Evolutionary conservation across 2,888 invertebrate genomes (phyloP).

Genomic region (Steinernema hermaphroditum): DNA sequence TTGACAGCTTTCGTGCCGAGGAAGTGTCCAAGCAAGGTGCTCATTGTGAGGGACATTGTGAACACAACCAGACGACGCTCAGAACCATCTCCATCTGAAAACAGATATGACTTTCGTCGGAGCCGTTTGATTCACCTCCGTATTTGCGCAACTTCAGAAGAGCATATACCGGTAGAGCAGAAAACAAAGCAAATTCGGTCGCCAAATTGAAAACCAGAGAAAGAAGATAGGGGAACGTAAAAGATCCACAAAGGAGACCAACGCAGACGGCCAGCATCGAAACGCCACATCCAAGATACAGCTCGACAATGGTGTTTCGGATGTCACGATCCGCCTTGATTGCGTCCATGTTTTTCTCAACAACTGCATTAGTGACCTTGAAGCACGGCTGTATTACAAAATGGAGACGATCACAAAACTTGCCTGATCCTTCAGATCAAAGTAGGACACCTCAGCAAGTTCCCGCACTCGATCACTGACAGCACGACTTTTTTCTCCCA

Average conservation of each 20-base stretch:
- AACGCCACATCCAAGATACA: slow-evolving; percentile 53
- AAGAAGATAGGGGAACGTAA: slow-evolving; percentile 42
- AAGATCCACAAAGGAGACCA: slow-evolving; percentile 49
- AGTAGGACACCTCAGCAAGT: slow-evolving; percentile 31
- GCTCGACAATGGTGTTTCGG: slow-evolving; percentile 51
- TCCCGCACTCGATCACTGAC: slow-evolving; percentile 34
- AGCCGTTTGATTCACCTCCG: slow-evolving; percentile 36
- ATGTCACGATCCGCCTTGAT: slow-evolving; percentile 45
- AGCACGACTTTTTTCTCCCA: slow-evolving; percentile 33
- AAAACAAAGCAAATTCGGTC: slow-evolving; percentile 42
- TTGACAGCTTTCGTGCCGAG: slow-evolving; percentile 43
- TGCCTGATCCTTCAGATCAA: slow-evolving; percentile 13
- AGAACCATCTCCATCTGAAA: slow-evolving; percentile 46
- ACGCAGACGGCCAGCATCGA: slow-evolving; percentile 47
- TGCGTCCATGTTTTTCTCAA: slow-evolving; percentile 39
- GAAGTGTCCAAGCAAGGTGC: slow-evolving; percentile 47
- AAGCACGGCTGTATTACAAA: no score
- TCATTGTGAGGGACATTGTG: slow-evolving; percentile 39
- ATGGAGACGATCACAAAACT: neutral
- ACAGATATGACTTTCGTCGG: neutral
- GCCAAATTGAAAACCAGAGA: slow-evolving; percentile 44
- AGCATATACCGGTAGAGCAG: slow-evolving; percentile 46
- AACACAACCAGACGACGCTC: slow-evolving; percentile 52
- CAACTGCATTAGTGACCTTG: slow-evolving; percentile 37
- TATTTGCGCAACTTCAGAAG: slow-evolving; percentile 46